These are phyloP conservation scores for Ditylenchus weischeri DNA, from an alignment of 2,888 invertebrate genomes.

Conservation along the genomic window DNA sequence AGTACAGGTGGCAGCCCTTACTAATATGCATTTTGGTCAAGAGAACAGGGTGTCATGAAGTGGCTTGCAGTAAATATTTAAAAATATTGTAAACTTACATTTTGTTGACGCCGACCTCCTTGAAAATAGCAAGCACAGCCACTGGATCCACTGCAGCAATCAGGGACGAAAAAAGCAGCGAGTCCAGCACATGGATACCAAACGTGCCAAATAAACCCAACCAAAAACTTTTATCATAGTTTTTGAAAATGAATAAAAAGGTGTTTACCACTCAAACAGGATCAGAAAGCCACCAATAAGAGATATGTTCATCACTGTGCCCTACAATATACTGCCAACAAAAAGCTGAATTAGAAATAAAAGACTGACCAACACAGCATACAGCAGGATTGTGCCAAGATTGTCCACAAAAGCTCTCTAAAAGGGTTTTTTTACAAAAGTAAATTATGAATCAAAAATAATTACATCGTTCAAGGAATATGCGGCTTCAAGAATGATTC, in stretches of 20 bases:
- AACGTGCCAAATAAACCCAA: slow-evolving; percentile 53
- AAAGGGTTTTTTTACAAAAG: no score
- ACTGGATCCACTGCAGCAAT: slow-evolving; percentile 68
- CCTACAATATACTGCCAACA: slow-evolving; percentile 32
- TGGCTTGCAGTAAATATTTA: no score
- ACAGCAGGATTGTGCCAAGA: slow-evolving; percentile 64
- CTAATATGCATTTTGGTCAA: no score
- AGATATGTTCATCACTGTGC: slow-evolving; percentile 59
- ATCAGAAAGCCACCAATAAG: slow-evolving; percentile 48
- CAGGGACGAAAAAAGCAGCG: slow-evolving; percentile 63
- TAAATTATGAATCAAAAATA: no score
- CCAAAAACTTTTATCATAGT: neutral
- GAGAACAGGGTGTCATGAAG: no score
- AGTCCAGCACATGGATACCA: slow-evolving; percentile 49
- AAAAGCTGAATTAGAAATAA: neutral
- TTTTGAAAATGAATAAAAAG: no score
- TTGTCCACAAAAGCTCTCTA: slow-evolving; percentile 63
- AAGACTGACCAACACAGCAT: slow-evolving; percentile 64
- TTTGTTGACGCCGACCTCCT: slow-evolving; percentile 64
- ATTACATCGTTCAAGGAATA: slow-evolving; percentile 64
- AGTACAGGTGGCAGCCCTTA: no score
- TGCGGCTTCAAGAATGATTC: slow-evolving; percentile 64
- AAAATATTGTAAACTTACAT: slow-evolving; percentile 40
- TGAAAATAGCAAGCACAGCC: slow-evolving; percentile 61
- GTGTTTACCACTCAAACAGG: slow-evolving; percentile 26